Evolutionary conservation across 2,888 invertebrate species (phyloP), one percentile per base, ranked within the genome.

Genomic region (Pterobdella sp.): DNA sequence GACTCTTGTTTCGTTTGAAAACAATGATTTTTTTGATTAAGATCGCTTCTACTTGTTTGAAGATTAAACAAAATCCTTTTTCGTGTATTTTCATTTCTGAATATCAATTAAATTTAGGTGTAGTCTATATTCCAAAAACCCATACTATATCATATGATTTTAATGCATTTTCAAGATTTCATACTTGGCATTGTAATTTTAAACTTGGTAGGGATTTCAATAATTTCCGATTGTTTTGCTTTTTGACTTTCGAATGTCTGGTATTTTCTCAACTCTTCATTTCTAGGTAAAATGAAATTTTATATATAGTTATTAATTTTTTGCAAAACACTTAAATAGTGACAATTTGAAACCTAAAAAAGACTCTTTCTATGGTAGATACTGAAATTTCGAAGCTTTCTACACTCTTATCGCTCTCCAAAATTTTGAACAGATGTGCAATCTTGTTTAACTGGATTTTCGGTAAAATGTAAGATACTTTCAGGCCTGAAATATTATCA

Each of bases 351-450:
- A 75, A 82, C 83, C 80, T 81, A 14, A 83, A 76, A 74, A 83
- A 83, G 4, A 94, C 93, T 84, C 94, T 93, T 84, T 94, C 93
- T 84, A 94, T 86, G 0, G 93, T 91, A 0, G 93, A 92, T 26
- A 92, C 88, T 14, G 91, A 88, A 32, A 92, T 88, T 4, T 93
- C 93, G 82, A 90, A 94, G 80, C 91, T 90, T 75, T 87, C 88
- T 69, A 91, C 88, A 14, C 88, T 88, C 31, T 78, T 79, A 32
- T 76, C 76, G 18, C 75, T 69, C 72, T 83, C 83, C 37, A 83
- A 74, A 4, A 79, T 79, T n/a, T 72, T 75, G 72, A 83, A 81
- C 60, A 83, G 76, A 7, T 72, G 75, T 60, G 79, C 77, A 75
- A 83, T 82, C 34, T 76, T 76, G 2, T 71, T 36, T 0, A 80